A percentile compares a stretch with the other conserved stretches of the same genome.
These are phyloP conservation scores for Saguinus imperator DNA, from an alignment of 2,113 vertebrate genomes.

Conservation along the genomic window DNA sequence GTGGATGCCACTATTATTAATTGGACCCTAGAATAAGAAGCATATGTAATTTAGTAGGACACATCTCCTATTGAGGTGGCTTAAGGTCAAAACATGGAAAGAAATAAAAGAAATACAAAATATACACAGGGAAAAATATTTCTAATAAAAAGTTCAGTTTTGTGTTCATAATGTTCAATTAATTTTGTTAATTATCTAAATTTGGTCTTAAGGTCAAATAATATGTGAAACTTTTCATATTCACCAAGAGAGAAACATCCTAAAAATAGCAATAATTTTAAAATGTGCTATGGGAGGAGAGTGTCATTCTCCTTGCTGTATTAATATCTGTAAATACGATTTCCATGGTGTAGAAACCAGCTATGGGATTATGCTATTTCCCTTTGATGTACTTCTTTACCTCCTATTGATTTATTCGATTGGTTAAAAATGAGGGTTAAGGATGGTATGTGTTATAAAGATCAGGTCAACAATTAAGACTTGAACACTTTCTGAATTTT, in stretches of 20 bases:
- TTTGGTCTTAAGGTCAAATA: slow-evolving; percentile 33
- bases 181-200: slow-evolving; percentile 22
- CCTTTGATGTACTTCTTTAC: neutral
- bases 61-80: neutral
- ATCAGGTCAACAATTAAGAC: neutral
- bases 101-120: slow-evolving; percentile 3
- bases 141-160: neutral
- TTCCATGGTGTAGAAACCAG: neutral
- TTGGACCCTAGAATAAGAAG: neutral
- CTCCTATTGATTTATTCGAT: neutral
- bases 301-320: neutral
- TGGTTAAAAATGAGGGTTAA: slow-evolving; percentile 31
- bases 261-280: neutral
- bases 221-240: neutral
- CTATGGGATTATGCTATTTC: neutral
- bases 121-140: neutral
- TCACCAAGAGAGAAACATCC: neutral
- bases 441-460: neutral
- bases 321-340: neutral
- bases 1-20: neutral
- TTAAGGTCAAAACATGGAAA: neutral
- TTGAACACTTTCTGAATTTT: neutral
- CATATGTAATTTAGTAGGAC: neutral
- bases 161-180: slow-evolving; percentile 8
- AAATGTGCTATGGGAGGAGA: neutral